Evolutionary conservation across 2,113 vertebrate genomes (phyloP), one percentile per base, ranked within the genome.

Genomic region (Oceanites oceanicus): DNA sequence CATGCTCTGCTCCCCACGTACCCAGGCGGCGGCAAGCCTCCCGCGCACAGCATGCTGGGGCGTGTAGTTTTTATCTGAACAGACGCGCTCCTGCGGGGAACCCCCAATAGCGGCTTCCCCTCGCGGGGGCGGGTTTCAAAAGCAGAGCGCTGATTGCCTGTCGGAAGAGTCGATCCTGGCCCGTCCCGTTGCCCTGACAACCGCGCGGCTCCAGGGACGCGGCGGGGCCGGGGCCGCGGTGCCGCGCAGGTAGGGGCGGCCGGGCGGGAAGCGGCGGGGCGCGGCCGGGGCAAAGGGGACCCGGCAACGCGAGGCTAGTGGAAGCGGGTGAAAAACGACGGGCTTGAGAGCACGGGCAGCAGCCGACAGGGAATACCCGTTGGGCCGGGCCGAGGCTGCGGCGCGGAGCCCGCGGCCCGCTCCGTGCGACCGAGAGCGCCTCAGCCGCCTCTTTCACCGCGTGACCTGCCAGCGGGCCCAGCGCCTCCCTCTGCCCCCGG

Each of bases 81-180:
- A 0, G 13, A 17, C 1, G 2, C 12, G 0, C 0, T 34, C 6
- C 18, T 0, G 17, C 8, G 0, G 4, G 17, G 14, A 22, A 7
- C 16, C 13, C 7, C 73, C 73, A 72, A 61, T 34, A 10, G 82
- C 62, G 0, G 13, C 56, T 1, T 15, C 32, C 21, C 7, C 6
- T 25, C 7, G 10, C 8, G 18, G 38, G 73, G 92, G 85, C 44
- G 84, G 95, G 89, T 1, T 17, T 21, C 16, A 25, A 36, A 38
- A 3, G 15, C 44, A 7, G 67, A 61, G 50, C 44, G n/a, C 27
- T 45, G 40, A 87, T 77, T 97, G 85, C 20, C 53, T 45, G 27
- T 1, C 5, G 27, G 26, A 20, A 25, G 2, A 30, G 78, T 67
- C 96, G 72, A 22, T 95, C 94, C 36, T 2, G 11, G 9, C 16